Percentiles rank a stretch among this genome's conserved stretches.
These are phyloP conservation scores for Athene cunicularia DNA, from an alignment of 2,113 vertebrate genomes.

Conservation along the genomic window DNA sequence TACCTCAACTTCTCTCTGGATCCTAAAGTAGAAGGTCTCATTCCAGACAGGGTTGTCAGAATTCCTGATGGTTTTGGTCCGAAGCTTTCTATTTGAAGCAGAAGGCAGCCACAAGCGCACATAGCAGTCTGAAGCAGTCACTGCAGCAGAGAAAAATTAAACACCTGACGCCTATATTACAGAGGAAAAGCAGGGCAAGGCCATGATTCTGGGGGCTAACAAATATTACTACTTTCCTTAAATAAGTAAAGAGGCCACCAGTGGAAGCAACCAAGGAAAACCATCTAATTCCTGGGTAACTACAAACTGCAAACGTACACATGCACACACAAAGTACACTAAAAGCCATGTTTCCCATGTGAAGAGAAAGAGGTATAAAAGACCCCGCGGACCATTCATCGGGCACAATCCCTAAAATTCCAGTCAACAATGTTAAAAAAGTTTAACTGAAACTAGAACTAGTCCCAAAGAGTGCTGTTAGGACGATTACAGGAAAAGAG, in stretches of 20 bases:
- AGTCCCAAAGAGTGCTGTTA: slow-evolving; percentile 17
- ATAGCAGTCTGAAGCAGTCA: slow-evolving; percentile 81
- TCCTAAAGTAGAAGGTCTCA: slow-evolving; percentile 83
- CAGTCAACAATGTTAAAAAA: slow-evolving; percentile 22
- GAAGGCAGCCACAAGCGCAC: slow-evolving; percentile 84
- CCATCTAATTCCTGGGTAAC: not conserved
- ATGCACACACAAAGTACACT: not conserved
- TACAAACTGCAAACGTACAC: not conserved
- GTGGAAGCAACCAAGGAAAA: not conserved
- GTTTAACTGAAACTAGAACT: slow-evolving; percentile 4
- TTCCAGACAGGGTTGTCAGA: slow-evolving; percentile 83
- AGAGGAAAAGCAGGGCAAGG: not conserved
- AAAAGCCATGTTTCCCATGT: not conserved
- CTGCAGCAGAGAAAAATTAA: slow-evolving; percentile 58
- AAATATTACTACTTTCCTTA: not conserved
- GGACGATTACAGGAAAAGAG: slow-evolving; percentile 13
- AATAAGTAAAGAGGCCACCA: not conserved
- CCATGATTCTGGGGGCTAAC: not conserved
- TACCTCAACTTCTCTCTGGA: slow-evolving; percentile 84
- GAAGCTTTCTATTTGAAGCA: slow-evolving; percentile 68
- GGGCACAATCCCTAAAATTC: not conserved
- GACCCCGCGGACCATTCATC: not conserved
- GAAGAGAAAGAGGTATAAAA: slow-evolving; percentile 5
- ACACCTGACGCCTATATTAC: not conserved
- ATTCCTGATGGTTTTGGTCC: slow-evolving; percentile 79